A percentile compares a stretch with the other conserved stretches of the same genome.
phyloP scores from a whole-genome alignment of 2,888 invertebrate species.

The Ethmia dodecea region DNA sequence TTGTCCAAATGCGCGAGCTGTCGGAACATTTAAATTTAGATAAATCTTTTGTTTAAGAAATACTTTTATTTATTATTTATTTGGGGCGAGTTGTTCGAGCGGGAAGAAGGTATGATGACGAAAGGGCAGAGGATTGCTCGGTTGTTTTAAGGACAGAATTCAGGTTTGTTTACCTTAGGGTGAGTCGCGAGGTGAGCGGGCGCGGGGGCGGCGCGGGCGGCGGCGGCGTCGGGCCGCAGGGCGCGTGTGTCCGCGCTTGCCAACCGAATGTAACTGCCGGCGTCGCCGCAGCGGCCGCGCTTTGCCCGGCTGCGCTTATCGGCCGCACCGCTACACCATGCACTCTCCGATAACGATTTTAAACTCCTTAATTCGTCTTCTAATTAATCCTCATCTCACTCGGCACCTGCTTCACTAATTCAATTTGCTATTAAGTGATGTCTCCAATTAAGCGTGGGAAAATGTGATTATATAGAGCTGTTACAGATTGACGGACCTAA shows the following conservation, averaged over 20 bases:
- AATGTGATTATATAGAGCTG: no score
- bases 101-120: conserved; percentile 18
- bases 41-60: conserved; percentile 1
- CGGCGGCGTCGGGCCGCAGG: conserved; percentile 47
- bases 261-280: conserved; percentile 64
- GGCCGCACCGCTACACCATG: conserved; percentile 55
- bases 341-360: conserved; percentile 54
- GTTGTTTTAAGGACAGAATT: conserved; percentile 10
- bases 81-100: conserved; percentile 10
- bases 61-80: conserved; percentile 1
- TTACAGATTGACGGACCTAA: no score
- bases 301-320: conserved; percentile 61
- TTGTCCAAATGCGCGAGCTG: conserved; percentile 37
- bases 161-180: conserved; percentile 59
- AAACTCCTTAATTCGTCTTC: conserved; percentile 24
- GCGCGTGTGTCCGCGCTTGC: conserved; percentile 71
- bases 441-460: no score
- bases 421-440: no score
- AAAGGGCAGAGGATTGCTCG: conserved; percentile 19
- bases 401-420: neutral
- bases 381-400: conserved; percentile 6
- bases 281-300: conserved; percentile 33
- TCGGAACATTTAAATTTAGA: conserved; percentile 8
- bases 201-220: conserved; percentile 38
- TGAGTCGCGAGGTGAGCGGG: conserved; percentile 36